Conservation (phyloP, 2,113 vertebrate species). For the Azemiops feae region DNA sequence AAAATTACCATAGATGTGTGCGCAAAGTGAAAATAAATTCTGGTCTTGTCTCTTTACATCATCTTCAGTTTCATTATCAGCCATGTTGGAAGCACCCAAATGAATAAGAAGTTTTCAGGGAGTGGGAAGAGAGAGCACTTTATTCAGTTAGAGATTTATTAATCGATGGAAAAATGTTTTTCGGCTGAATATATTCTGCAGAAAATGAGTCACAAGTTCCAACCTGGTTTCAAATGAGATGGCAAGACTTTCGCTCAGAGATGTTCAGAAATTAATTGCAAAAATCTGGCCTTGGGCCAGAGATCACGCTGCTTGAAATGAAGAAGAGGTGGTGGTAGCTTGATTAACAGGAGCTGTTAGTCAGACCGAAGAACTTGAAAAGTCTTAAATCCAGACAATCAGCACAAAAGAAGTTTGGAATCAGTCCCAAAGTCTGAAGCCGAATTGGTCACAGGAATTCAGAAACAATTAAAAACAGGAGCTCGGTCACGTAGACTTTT, state of each 20-base stretch:
- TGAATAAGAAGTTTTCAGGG: not conserved
- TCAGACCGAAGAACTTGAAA: not conserved
- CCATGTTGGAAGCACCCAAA: not conserved
- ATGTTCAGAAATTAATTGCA: not conserved
- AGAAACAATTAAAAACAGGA: not conserved
- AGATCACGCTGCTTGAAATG: not conserved
- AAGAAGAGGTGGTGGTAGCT: not conserved
- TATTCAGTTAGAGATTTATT: not conserved
- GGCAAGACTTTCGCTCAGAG: not conserved
- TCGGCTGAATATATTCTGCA: not conserved
- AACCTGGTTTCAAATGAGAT: not conserved
- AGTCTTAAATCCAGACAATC: not conserved
- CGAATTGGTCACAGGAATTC: not conserved
- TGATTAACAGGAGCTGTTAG: not conserved
- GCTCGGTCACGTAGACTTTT: not conserved
- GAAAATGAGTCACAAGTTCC: not conserved
- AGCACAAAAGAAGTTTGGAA: not conserved
- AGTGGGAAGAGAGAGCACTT: not conserved
- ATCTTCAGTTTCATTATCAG: not conserved
- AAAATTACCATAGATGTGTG: not conserved
- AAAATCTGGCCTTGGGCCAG: not conserved
- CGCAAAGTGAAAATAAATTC: not conserved
- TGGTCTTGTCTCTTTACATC: not conserved
- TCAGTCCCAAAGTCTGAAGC: not conserved
- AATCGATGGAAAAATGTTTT: not conserved